Percentiles rank a stretch among this genome's conserved stretches.
These are phyloP conservation scores for Crossoptilon crossoptilon DNA, from an alignment of 2,797 vertebrate species.

Conservation along the genomic window DNA sequence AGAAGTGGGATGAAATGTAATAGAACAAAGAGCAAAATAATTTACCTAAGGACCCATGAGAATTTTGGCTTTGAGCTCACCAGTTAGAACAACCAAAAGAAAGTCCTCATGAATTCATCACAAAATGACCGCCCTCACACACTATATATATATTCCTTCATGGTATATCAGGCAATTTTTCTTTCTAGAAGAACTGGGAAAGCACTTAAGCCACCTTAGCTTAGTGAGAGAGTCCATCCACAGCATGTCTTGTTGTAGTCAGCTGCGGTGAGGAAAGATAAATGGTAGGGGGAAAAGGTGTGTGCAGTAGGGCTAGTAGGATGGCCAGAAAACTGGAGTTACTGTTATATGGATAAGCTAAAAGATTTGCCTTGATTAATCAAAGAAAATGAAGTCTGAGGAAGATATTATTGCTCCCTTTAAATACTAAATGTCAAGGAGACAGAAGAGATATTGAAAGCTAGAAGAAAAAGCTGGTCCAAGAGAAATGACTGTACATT, in stretches of 20 bases:
- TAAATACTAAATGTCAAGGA: background rate
- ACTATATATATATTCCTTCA: background rate
- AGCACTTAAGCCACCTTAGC: background rate
- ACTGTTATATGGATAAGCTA: background rate
- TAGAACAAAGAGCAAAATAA: background rate
- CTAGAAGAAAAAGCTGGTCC: background rate
- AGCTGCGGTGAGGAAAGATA: background rate
- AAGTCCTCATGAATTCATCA: background rate
- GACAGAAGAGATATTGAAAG: background rate
- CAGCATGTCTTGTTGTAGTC: background rate
- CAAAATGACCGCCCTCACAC: background rate
- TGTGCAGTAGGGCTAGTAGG: background rate
- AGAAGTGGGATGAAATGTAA: background rate
- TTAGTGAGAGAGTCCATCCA: background rate
- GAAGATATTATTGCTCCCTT: background rate
- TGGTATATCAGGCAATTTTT: background rate
- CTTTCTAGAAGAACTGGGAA: background rate
- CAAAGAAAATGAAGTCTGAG: background rate
- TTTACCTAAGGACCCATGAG: background rate
- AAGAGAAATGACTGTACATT: background rate
- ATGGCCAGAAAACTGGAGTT: background rate
- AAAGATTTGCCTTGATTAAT: background rate
- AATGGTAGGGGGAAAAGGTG: background rate
- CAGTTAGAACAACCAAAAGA: background rate
- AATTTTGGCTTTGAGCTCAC: slow-evolving; percentile 18